Evolutionary conservation across 1,140 invertebrate species (phyloP), one percentile per base, ranked within the genome.

Genomic region (Acromyrmex charruanus): DNA sequence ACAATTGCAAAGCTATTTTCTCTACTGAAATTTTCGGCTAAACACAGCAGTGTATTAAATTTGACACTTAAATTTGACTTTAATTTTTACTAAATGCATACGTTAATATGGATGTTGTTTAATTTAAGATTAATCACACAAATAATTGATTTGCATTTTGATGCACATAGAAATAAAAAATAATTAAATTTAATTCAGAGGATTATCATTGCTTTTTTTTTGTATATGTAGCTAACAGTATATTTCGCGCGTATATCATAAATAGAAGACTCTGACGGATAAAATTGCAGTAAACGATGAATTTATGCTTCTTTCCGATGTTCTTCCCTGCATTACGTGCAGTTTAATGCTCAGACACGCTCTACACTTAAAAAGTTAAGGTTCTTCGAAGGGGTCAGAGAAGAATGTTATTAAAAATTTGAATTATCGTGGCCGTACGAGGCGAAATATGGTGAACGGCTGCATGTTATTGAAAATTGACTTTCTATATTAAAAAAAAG

Each of bases 361-460:
- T 28, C 21, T 10, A 59, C 9, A 25, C n/a, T 81, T 59, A 72
- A 75, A 75, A 84, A 51, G 25, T 61, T 61, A 44, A 72, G 35
- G 25, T 59, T 72, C 35, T 39, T 31, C 39, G 39, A 61, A 82
- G 80, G 12, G 71, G 4, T 6, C 12, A n/a, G 1, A 31, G 12
- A 35, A 75, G 28, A 59, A 74, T 61, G 68, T 84, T 84, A 84
- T 84, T 84, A 84, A 84, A 84, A 75, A 74, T 18, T 75, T 51
- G 58, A 63, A 75, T 74, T 61, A 82, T 53, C 3, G 10, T 21
- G n/a, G 59, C 25, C 9, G 49, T 28, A 21, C 55, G 16, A 31
- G 18, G 18, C 3, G 44, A 58, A 59, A 84, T 84, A 28, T 61
- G 12, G 18, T 39, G 39, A 82, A 72, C 53, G 6, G 55, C 44